Conservation (phyloP, 2,888 invertebrate species). For the Lysandra bellargus region DNA sequence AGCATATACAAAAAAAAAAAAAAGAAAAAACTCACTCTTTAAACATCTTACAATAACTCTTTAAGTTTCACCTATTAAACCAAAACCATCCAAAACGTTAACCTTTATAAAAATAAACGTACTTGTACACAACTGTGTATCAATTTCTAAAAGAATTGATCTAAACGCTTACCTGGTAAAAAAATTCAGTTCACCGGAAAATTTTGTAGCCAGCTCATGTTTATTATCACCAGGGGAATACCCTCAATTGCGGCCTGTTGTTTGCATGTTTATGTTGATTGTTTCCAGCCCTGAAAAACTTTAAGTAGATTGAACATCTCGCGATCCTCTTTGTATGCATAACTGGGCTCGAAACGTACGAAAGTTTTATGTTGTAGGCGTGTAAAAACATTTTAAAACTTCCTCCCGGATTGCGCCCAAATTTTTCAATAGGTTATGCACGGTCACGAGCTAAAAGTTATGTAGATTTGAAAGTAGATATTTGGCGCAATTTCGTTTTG, state of each 20-base stretch:
- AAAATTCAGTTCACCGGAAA: constrained; percentile 35
- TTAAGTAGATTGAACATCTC: constrained; percentile 36
- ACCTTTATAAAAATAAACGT: too few species aligned
- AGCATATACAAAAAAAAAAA: too few species aligned
- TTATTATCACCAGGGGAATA: constrained; percentile 24
- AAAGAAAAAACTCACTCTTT: too few species aligned
- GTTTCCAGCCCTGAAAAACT: constrained; percentile 35
- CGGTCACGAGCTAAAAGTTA: neutral
- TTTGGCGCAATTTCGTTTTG: neutral
- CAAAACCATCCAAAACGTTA: neutral
- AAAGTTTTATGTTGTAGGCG: constrained; percentile 9
- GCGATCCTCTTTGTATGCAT: constrained; percentile 32
- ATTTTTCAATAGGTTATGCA: neutral
- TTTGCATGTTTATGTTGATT: constrained; percentile 39
- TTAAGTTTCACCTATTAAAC: neutral
- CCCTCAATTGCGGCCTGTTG: constrained; percentile 33
- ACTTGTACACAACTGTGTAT: neutral
- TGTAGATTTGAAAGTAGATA: neutral
- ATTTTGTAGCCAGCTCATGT: constrained; percentile 17
- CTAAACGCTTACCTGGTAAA: constrained; percentile 19
- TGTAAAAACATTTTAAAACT: constrained; percentile 8
- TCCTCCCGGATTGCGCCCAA: neutral
- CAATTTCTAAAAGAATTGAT: neutral
- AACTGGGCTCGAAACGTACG: constrained; percentile 12
- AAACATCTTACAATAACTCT: too few species aligned